These are phyloP conservation scores for Latrodectus geometricus DNA, from an alignment of 1,140 invertebrate species.

Conservation along the genomic window DNA sequence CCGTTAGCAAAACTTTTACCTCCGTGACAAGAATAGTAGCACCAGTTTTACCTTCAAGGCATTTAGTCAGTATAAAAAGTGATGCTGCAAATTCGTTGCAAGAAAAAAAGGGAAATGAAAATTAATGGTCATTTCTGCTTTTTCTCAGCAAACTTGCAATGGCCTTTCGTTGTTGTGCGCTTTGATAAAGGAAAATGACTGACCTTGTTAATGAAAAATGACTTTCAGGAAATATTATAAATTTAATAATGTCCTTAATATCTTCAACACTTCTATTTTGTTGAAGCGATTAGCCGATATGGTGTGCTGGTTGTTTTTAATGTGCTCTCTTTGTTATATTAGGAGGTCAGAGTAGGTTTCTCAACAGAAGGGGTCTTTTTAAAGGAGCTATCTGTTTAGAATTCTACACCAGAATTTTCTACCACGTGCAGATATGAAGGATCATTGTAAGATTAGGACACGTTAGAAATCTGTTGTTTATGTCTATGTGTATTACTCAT, in stretches of 20 bases:
- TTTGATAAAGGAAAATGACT: background rate
- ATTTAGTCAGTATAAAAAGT: background rate
- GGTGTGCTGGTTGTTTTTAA: background rate
- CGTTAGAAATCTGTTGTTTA: background rate
- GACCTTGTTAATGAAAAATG: background rate
- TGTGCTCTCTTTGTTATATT: background rate
- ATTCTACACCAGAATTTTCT: background rate
- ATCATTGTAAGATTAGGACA: background rate
- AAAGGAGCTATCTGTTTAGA: background rate
- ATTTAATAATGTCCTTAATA: conserved; percentile 11
- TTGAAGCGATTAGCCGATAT: background rate
- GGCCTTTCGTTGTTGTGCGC: background rate
- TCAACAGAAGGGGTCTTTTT: background rate
- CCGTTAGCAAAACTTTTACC: conserved; percentile 24
- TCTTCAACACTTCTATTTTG: conserved; percentile 4
- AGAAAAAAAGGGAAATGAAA: background rate
- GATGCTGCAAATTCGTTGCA: background rate
- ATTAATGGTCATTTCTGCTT: background rate
- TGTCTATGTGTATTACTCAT: background rate
- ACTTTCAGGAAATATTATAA: conserved; percentile 7
- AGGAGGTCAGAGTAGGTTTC: background rate
- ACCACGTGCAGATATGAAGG: background rate
- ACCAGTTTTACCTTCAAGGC: background rate
- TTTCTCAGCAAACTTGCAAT: background rate
- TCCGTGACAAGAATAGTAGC: conserved; percentile 16